These are phyloP conservation scores for Notodonta dromedarius DNA, from an alignment of 2,888 invertebrate species.

Conservation along the genomic window DNA sequence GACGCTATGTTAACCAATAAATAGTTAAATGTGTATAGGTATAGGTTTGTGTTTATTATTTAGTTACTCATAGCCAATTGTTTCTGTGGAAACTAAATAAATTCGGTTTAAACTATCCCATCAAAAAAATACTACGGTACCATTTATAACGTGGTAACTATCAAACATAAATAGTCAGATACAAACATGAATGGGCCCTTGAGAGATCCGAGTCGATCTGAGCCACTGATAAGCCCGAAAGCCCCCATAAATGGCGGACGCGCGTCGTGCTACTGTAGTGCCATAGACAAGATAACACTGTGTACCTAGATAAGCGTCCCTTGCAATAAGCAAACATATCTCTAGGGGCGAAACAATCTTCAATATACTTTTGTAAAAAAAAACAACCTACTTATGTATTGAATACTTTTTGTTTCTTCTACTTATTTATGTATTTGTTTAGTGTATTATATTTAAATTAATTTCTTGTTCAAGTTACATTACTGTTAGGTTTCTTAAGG, in stretches of 20 bases:
- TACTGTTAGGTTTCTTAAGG: too few relatives aligned
- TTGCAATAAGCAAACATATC: conserved; percentile 33
- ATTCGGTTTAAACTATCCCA: too few relatives aligned
- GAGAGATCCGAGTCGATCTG: conserved; percentile 42
- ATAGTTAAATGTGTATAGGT: background rate
- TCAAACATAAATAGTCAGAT: conserved; percentile 29
- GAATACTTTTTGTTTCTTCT: too few relatives aligned
- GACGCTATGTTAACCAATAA: background rate
- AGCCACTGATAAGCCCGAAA: conserved; percentile 42
- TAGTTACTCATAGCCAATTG: too few relatives aligned
- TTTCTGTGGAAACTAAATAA: too few relatives aligned
- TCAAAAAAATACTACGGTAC: background rate
- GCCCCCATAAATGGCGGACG: conserved; percentile 43
- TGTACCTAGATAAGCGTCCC: conserved; percentile 44
- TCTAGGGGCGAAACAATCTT: conserved; percentile 6
- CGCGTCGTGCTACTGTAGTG: conserved; percentile 47
- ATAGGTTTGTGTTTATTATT: too few relatives aligned
- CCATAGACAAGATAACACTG: conserved; percentile 49
- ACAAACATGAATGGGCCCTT: conserved; percentile 38
- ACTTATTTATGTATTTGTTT: too few relatives aligned
- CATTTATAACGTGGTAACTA: conserved; percentile 10
- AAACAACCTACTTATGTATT: too few relatives aligned
- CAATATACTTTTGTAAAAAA: background rate
- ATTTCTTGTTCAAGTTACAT: too few relatives aligned
- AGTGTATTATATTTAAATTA: too few relatives aligned